Percentiles rank a stretch among this genome's conserved stretches.
Evolutionary conservation across 2,797 vertebrate species (phyloP).

Genomic region (Takifugu ocellatus): DNA sequence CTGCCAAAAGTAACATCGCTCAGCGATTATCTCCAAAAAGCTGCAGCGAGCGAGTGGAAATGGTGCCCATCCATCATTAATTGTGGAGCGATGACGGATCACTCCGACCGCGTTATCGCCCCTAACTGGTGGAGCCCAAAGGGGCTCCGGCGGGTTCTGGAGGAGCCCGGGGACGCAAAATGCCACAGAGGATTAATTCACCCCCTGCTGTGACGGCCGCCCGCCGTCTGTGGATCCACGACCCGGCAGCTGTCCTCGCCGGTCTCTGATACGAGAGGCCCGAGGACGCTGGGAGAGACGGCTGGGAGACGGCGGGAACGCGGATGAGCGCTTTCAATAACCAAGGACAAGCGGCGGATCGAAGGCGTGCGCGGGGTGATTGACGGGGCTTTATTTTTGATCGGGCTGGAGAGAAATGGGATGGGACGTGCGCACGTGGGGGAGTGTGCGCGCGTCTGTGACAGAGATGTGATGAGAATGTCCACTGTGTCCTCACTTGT

Average conservation of each 20-base stretch:
- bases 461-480: conserved; percentile 53
- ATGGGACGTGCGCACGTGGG: conserved; percentile 40
- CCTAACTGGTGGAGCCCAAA: conserved; percentile 11
- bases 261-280: conserved; percentile 52
- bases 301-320: conserved; percentile 17
- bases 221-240: conserved; percentile 49
- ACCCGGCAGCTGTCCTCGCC: conserved; percentile 61
- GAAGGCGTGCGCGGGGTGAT: conserved; percentile 45
- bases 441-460: conserved; percentile 1
- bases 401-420: conserved; percentile 65
- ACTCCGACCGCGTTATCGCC: conserved; percentile 34
- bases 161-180: conserved; percentile 51
- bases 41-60: conserved; percentile 10
- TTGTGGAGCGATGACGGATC: conserved; percentile 21
- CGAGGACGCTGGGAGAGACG: conserved; percentile 28
- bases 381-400: conserved; percentile 70
- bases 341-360: conserved; percentile 59
- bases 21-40: conserved; percentile 14
- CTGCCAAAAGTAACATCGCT: neutral
- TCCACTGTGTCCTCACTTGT: conserved; percentile 42
- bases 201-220: conserved; percentile 54
- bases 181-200: conserved; percentile 69
- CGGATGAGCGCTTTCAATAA: conserved; percentile 39
- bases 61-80: conserved; percentile 26
- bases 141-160: conserved; percentile 49